These are phyloP conservation scores for Synchiropus splendidus DNA, from an alignment of 2,113 vertebrate species.

Conservation along the genomic window DNA sequence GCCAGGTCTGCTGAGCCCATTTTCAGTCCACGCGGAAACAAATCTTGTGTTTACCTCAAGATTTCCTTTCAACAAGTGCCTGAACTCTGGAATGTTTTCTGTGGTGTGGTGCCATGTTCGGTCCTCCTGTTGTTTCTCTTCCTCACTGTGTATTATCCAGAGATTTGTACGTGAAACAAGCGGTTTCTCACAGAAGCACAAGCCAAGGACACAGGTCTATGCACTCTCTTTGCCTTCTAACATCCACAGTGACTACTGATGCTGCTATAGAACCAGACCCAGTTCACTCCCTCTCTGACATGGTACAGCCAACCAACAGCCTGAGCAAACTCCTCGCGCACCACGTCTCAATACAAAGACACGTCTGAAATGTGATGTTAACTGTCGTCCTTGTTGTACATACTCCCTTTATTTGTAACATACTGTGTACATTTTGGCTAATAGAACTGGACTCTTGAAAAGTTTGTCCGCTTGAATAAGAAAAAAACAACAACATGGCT, in stretches of 20 bases:
- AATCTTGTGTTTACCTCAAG: conserved; percentile 56
- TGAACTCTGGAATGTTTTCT: conserved; percentile 59
- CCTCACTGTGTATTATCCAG: conserved; percentile 23
- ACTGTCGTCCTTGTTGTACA: conserved; percentile 76
- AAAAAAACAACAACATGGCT: conserved; percentile 29
- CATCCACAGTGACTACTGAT: conserved; percentile 25
- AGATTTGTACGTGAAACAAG: conserved; percentile 33
- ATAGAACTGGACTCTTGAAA: conserved; percentile 53
- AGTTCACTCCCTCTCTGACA: conserved; percentile 38
- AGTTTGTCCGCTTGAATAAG: conserved; percentile 44
- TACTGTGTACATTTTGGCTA: conserved; percentile 83
- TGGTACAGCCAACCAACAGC: conserved; percentile 38
- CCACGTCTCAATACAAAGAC: background rate
- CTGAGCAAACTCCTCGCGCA: conserved; percentile 9
- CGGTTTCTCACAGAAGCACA: conserved; percentile 34
- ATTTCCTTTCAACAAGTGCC: conserved; percentile 56
- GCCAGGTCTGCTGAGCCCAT: too few species aligned
- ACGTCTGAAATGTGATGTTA: conserved; percentile 52
- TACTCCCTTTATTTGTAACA: conserved; percentile 82
- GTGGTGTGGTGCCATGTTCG: conserved; percentile 46
- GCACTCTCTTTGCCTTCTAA: conserved; percentile 47
- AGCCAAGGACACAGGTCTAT: conserved; percentile 54
- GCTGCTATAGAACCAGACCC: conserved; percentile 30
- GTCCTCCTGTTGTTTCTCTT: conserved; percentile 12
- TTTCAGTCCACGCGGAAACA: too few species aligned